A percentile compares a stretch with the other conserved stretches of the same genome.
Conservation (phyloP, 2,888 invertebrate genomes). For the Pyrrhosoma nymphula region DNA sequence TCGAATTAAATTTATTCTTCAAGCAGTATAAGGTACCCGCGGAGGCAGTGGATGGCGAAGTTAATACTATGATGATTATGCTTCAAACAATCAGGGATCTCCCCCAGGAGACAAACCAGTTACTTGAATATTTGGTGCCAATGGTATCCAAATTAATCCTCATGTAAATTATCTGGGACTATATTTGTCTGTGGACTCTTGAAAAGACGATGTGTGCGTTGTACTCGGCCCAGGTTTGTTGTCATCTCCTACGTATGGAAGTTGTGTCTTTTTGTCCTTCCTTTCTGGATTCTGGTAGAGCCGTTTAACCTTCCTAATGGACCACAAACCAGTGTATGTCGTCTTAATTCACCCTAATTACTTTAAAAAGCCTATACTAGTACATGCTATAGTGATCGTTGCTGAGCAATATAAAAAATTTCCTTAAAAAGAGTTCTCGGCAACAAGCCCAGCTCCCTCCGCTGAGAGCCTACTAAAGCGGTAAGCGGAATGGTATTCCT, state of each 20-base stretch:
- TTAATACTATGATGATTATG: constrained; percentile 54
- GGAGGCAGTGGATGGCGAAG: constrained; percentile 73
- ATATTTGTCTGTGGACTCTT: constrained; percentile 47
- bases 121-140: neutral
- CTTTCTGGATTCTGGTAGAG: neutral
- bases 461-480: too few species aligned
- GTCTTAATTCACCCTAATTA: too few species aligned
- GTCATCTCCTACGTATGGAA: neutral
- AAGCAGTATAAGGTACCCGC: constrained; percentile 72
- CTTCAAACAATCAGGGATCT: neutral
- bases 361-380: too few species aligned
- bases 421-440: too few species aligned
- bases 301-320: neutral
- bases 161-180: neutral
- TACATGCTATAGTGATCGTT: too few species aligned
- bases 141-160: neutral
- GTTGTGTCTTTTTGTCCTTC: neutral
- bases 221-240: neutral
- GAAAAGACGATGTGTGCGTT: neutral
- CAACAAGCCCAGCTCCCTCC: too few species aligned
- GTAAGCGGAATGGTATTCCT: too few species aligned
- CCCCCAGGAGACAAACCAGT: neutral
- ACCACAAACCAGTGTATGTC: neutral
- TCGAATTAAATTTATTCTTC: neutral
- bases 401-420: too few species aligned